Percentiles rank a stretch among this genome's conserved stretches.
Conservation (phyloP, 2,888 invertebrate genomes). For the Philaethria dido region DNA sequence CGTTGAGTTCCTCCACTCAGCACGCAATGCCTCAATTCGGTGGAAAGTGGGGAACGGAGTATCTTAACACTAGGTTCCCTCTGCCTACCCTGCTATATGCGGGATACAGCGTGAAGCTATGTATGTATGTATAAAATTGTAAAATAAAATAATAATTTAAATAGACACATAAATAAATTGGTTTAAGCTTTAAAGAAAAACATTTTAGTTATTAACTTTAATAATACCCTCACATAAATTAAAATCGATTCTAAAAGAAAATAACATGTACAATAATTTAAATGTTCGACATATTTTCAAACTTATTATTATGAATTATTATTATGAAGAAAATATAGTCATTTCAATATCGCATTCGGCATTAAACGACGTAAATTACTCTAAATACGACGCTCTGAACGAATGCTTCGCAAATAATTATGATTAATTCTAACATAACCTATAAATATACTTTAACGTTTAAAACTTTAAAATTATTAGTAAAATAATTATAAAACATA, state of each 20-base stretch:
- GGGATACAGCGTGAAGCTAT: no score
- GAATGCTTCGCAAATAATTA: constrained; percentile 53
- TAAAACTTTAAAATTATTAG: neutral
- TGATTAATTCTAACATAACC: constrained; percentile 21
- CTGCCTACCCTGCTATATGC: no score
- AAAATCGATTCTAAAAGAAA: neutral
- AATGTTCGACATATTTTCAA: constrained; percentile 34
- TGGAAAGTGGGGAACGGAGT: no score
- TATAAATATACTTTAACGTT: constrained; percentile 1
- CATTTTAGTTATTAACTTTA: neutral
- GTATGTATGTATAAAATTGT: no score
- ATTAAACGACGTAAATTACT: constrained; percentile 63
- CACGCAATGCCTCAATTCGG: no score
- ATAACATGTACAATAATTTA: neutral
- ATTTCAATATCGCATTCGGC: constrained; percentile 50
- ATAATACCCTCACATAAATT: neutral
- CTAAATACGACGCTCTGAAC: constrained; percentile 64
- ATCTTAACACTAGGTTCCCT: no score
- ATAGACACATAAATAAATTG: no score
- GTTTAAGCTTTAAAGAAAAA: no score
- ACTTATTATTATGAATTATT: constrained; percentile 2
- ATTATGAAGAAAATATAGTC: constrained; percentile 24
- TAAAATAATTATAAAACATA: neutral
- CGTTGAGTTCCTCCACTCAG: no score
- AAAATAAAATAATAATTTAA: no score